Percentiles rank a stretch among this genome's conserved stretches.
These are phyloP conservation scores for Pocillopora grandis DNA, from an alignment of 92 coral and sea anemone species.

Conservation along the genomic window DNA sequence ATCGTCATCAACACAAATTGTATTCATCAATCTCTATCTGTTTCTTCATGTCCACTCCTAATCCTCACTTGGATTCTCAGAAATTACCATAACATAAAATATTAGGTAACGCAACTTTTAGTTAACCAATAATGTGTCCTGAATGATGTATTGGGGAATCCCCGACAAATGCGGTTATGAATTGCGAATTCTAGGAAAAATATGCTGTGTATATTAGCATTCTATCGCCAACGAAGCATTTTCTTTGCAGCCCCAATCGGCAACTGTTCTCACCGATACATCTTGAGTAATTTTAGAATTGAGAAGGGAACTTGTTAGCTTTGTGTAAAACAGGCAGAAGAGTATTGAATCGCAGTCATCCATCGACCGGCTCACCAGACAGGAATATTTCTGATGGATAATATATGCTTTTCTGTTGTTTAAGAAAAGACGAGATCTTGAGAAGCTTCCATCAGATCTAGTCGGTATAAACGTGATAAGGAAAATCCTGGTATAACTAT, in stretches of 20 bases:
- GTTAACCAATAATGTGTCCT: slow-evolving; percentile 8
- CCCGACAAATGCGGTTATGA: background rate
- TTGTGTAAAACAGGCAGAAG: too few species aligned
- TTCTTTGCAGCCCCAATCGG: background rate
- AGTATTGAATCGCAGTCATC: too few species aligned
- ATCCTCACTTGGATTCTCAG: background rate
- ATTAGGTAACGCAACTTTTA: background rate
- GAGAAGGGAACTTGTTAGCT: background rate
- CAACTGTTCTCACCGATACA: background rate
- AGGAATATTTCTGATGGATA: too few species aligned
- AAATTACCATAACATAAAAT: background rate
- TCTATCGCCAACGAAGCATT: background rate
- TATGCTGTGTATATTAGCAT: background rate
- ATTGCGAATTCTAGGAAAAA: background rate
- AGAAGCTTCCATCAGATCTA: background rate
- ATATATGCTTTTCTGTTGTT: too few species aligned
- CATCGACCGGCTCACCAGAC: too few species aligned
- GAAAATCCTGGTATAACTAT: background rate
- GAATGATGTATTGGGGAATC: background rate
- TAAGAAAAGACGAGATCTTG: background rate
- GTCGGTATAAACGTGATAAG: too few species aligned
- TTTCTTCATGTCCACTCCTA: background rate
- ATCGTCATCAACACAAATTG: too few species aligned
- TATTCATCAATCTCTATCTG: too few species aligned
- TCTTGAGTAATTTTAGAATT: background rate